phyloP scores from a whole-genome alignment of 2,797 vertebrate genomes.

The Onychomys torridus region DNA sequence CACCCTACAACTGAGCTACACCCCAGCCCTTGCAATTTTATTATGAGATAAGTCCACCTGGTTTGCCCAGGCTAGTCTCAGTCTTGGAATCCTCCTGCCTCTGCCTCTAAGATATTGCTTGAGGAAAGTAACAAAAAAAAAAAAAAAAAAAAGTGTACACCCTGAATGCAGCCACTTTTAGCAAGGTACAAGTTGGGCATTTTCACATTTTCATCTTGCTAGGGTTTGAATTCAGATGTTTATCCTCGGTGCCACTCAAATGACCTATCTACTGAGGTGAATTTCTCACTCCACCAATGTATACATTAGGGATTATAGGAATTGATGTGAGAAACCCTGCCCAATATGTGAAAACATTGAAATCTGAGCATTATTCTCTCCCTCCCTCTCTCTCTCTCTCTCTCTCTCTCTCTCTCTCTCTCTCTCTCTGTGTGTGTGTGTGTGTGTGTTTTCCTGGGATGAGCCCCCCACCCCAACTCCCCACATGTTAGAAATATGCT shows the following conservation, averaged over 20 bases:
- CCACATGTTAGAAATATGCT: not conserved
- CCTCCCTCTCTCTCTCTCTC: too few species aligned
- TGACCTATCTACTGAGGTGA: not conserved
- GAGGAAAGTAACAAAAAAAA: not conserved
- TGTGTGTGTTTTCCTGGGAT: not conserved
- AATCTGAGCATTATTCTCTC: not conserved
- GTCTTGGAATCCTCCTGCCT: not conserved
- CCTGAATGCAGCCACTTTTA: not conserved
- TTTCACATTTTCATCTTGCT: not conserved
- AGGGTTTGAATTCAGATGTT: not conserved
- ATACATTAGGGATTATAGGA: not conserved
- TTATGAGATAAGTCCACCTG: not conserved
- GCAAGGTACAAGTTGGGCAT: not conserved
- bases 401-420: too few species aligned
- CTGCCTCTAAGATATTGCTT: not conserved
- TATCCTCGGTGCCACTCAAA: rapidly evolving
- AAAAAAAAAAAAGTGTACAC: too few species aligned
- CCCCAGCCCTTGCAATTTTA: not conserved
- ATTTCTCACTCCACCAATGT: not conserved
- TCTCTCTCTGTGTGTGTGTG: too few species aligned
- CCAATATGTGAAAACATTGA: not conserved
- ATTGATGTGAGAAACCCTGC: not conserved
- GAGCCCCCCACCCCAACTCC: not conserved
- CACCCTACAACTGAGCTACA: not conserved
- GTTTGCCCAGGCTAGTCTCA: not conserved